These are phyloP conservation scores for Microctenopoma stevenorrisi DNA, from an alignment of 2,797 vertebrate species.

Conservation along the genomic window DNA sequence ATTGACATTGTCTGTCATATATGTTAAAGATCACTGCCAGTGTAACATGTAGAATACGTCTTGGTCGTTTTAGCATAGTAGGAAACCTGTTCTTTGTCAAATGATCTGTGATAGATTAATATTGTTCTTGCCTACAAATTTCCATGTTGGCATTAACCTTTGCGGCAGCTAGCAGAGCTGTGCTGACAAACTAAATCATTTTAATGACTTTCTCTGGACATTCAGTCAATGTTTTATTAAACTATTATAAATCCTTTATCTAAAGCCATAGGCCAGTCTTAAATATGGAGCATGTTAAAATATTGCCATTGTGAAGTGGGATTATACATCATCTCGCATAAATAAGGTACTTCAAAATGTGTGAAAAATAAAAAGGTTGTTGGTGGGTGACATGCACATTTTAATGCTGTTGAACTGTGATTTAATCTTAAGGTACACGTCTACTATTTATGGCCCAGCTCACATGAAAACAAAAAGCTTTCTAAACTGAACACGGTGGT, in stretches of 20 bases:
- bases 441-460: slow-evolving; percentile 18
- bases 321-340: slow-evolving; percentile 3
- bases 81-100: slow-evolving; percentile 11
- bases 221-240: slow-evolving; percentile 19
- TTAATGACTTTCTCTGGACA: too few relatives aligned
- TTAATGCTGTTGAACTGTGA: slow-evolving; percentile 11
- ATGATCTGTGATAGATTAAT: neutral
- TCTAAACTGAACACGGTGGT: slow-evolving; percentile 19
- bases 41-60: slow-evolving; percentile 11
- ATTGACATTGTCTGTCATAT: slow-evolving; percentile 2
- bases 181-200: too few relatives aligned
- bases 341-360: neutral
- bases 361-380: neutral
- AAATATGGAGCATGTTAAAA: neutral
- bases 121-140: slow-evolving; percentile 31
- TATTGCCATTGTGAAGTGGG: neutral
- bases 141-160: neutral
- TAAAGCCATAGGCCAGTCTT: neutral
- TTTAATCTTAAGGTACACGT: slow-evolving; percentile 13
- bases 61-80: neutral
- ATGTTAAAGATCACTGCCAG: neutral
- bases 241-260: slow-evolving; percentile 5
- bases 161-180: neutral
- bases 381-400: slow-evolving; percentile 14
- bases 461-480: slow-evolving; percentile 23